phyloP scores from a whole-genome alignment of 2,113 vertebrate species.

The Indicator indicator region DNA sequence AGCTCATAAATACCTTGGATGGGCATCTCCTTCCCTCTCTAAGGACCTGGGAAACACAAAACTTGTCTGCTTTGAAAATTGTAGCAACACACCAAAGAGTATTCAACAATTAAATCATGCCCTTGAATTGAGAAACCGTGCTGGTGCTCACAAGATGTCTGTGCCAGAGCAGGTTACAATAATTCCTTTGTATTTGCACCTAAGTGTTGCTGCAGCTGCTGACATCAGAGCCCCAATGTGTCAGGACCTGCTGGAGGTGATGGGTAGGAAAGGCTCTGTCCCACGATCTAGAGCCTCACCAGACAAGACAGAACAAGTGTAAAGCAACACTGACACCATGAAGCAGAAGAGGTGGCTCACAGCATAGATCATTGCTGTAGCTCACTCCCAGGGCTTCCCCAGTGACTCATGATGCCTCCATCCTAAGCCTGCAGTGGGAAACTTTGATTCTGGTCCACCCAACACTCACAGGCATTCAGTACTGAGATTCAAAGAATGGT shows the following conservation, averaged over 20 bases:
- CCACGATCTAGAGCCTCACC: accelerated
- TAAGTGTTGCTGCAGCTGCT: not conserved
- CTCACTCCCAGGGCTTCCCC: not conserved
- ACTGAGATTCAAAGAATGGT: not conserved
- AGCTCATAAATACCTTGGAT: not conserved
- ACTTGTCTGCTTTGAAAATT: not conserved
- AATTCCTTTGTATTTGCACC: not conserved
- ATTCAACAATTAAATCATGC: not conserved
- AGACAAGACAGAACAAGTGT: accelerated
- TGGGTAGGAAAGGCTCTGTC: not conserved
- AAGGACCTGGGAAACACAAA: not conserved
- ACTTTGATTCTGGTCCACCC: accelerated
- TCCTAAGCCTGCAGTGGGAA: accelerated
- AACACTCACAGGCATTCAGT: accelerated
- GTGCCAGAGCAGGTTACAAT: not conserved
- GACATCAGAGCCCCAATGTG: accelerated
- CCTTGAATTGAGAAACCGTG: not conserved
- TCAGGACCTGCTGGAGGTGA: accelerated
- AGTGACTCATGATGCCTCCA: not conserved
- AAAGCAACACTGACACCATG: accelerated
- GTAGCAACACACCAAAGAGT: not conserved
- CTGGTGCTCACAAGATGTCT: not conserved
- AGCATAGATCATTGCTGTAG: accelerated
- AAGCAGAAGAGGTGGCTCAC: not conserved
- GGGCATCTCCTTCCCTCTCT: not conserved